Conservation (phyloP, 2,888 invertebrate species). For the Brachylomia viminalis region DNA sequence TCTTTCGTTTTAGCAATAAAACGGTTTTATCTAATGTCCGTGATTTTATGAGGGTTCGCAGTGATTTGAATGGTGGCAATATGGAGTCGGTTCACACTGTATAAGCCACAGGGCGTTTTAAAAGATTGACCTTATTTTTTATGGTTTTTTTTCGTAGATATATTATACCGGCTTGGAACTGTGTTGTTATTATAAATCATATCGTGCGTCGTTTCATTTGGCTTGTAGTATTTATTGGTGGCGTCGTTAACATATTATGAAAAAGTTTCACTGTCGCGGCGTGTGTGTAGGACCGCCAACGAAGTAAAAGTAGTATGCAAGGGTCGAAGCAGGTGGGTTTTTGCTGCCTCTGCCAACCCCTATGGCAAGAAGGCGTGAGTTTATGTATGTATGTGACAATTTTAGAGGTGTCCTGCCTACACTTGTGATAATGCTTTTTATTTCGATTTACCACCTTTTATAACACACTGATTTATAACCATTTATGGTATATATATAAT, state of each 20-base stretch:
- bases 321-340: too few species aligned
- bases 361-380: too few species aligned
- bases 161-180: neutral
- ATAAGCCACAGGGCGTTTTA: conserved; percentile 27
- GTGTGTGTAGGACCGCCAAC: too few species aligned
- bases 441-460: too few species aligned
- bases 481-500: neutral
- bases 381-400: too few species aligned
- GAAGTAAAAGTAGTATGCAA: too few species aligned
- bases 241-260: neutral
- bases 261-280: too few species aligned
- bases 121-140: conserved; percentile 21
- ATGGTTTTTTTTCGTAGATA: neutral
- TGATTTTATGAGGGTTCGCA: conserved; percentile 50
- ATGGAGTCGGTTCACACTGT: conserved; percentile 42
- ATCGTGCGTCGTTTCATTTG: neutral
- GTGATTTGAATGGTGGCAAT: conserved; percentile 52
- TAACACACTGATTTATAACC: too few species aligned
- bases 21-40: conserved; percentile 48
- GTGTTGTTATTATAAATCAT: neutral
- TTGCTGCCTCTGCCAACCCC: too few species aligned
- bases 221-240: neutral
- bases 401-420: too few species aligned
- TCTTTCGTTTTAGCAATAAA: conserved; percentile 45
- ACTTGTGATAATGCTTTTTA: neutral